phyloP scores from a whole-genome alignment of 2,888 invertebrate genomes.

The Scotopteryx bipunctaria region DNA sequence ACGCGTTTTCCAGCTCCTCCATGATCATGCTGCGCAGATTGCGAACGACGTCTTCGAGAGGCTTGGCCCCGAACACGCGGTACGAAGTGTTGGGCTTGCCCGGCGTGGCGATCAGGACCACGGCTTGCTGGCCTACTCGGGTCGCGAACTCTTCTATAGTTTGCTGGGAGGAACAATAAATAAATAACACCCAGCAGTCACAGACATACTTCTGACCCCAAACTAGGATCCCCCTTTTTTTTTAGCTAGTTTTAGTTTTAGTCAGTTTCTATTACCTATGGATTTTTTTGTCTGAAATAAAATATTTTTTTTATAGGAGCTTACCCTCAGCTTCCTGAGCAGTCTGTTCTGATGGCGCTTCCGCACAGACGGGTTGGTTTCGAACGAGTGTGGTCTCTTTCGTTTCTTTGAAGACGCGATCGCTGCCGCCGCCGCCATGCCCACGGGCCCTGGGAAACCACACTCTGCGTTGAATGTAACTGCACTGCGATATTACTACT shows the following conservation, averaged over 20 bases:
- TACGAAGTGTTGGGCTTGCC: constrained; percentile 98
- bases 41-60: constrained; percentile 97
- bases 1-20: constrained; percentile 96
- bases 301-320: too few species aligned
- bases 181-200: too few species aligned
- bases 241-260: too few species aligned
- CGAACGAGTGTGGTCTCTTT: constrained; percentile 97
- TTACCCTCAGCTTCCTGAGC: constrained; percentile 91
- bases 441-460: constrained; percentile 89
- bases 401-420: constrained; percentile 97
- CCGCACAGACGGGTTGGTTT: constrained; percentile 97
- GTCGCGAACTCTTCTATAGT: constrained; percentile 99
- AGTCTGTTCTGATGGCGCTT: constrained; percentile 97
- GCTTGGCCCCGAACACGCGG: constrained; percentile 98
- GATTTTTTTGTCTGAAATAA: too few species aligned
- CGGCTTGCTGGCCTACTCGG: constrained; percentile 97
- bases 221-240: too few species aligned
- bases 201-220: too few species aligned
- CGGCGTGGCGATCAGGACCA: constrained; percentile 97
- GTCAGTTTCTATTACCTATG: too few species aligned
- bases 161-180: constrained; percentile 84
- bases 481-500: too few species aligned
- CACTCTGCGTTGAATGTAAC: not conserved
- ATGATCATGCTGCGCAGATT: constrained; percentile 95
- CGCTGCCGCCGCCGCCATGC: constrained; percentile 98